Percentiles rank a stretch among this genome's conserved stretches.
Evolutionary conservation across 2,797 vertebrate species (phyloP).

Genomic region (Centropyge bicolor): DNA sequence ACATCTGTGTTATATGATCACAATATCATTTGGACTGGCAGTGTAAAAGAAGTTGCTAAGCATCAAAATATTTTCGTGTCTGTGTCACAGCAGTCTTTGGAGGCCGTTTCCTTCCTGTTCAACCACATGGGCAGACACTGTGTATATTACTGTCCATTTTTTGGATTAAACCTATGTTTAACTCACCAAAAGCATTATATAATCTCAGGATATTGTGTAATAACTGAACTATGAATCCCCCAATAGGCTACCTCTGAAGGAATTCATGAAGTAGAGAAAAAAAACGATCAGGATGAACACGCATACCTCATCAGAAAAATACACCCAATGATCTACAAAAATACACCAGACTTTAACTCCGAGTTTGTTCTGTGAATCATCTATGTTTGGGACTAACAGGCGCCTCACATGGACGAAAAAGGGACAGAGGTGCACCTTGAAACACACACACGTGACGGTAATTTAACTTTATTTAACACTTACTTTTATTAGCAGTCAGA

Average conservation of each 20-base stretch:
- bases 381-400: constrained; percentile 30
- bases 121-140: neutral
- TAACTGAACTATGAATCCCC: constrained; percentile 22
- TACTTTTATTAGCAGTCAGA: constrained; percentile 67
- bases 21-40: neutral
- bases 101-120: neutral
- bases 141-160: constrained; percentile 6
- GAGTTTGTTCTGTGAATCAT: constrained; percentile 35
- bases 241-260: constrained; percentile 24
- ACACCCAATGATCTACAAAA: constrained; percentile 40
- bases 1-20: neutral
- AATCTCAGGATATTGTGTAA: constrained; percentile 48
- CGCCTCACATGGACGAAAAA: constrained; percentile 21
- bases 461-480: constrained; percentile 49
- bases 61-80: neutral
- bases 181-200: constrained; percentile 28
- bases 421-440: constrained; percentile 22
- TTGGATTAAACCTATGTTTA: neutral
- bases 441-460: constrained; percentile 17
- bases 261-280: constrained; percentile 47
- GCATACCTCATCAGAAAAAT: constrained; percentile 45
- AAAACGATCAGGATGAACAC: constrained; percentile 31
- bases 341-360: constrained; percentile 47
- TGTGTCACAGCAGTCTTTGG: neutral
- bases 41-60: constrained; percentile 7